Conservation (phyloP, 2,113 vertebrate species). For the Tylochromis polylepis region DNA sequence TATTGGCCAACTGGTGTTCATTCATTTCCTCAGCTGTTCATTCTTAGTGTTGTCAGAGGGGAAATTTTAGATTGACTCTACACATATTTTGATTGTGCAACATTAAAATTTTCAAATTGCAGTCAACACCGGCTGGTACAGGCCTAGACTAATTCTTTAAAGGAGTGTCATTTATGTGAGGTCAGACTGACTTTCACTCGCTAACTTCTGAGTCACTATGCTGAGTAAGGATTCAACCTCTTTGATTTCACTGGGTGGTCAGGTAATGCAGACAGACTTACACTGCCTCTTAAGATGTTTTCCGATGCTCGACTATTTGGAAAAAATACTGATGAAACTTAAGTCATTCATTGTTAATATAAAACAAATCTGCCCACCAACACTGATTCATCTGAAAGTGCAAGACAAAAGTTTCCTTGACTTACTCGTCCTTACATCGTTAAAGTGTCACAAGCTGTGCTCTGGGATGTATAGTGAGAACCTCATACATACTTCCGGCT, state of each 20-base stretch:
- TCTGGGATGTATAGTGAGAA: background rate
- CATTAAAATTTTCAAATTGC: background rate
- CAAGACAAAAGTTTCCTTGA: background rate
- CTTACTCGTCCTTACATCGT: fast-evolving
- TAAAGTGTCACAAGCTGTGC: background rate
- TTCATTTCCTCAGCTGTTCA: background rate
- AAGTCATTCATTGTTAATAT: background rate
- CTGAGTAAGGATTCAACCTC: background rate
- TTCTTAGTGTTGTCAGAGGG: background rate
- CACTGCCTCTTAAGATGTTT: background rate
- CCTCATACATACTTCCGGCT: background rate
- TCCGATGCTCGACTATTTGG: background rate
- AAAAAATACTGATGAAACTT: background rate
- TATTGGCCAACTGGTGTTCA: background rate
- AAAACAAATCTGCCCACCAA: background rate
- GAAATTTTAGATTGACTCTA: background rate
- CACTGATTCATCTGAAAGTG: background rate
- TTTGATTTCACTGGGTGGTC: background rate
- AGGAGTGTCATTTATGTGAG: slow-evolving; percentile 8
- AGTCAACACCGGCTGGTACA: background rate
- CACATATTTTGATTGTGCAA: slow-evolving; percentile 33
- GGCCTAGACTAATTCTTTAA: background rate
- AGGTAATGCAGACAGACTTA: background rate
- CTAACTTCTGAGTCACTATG: slow-evolving; percentile 24
- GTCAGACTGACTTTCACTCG: slow-evolving; percentile 34